phyloP scores from a whole-genome alignment of 2,797 vertebrate species.

The Dallia pectoralis region DNA sequence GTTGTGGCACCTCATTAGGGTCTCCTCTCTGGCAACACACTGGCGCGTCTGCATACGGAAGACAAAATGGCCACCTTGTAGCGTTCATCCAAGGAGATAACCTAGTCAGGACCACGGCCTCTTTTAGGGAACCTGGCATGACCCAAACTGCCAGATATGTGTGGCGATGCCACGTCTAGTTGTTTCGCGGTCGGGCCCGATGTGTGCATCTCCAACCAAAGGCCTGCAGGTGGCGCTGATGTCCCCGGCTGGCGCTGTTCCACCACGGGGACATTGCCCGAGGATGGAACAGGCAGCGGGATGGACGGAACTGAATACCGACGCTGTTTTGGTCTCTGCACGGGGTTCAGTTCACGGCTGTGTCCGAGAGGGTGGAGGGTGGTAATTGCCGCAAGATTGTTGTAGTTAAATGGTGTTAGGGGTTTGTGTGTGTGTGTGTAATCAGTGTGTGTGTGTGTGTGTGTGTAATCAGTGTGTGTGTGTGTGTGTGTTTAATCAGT shows the following conservation, averaged over 20 bases:
- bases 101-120: too few relatives aligned
- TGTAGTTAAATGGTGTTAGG: constrained; percentile 30
- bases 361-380: constrained; percentile 13
- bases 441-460: constrained; percentile 5
- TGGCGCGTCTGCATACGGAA: too few relatives aligned
- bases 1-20: too few relatives aligned
- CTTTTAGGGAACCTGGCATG: too few relatives aligned
- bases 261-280: neutral
- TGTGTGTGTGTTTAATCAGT: neutral
- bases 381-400: constrained; percentile 49
- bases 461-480: neutral
- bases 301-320: neutral
- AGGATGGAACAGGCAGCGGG: neutral
- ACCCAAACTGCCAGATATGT: too few relatives aligned
- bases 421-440: constrained; percentile 14
- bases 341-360: constrained; percentile 10
- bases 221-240: neutral
- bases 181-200: neutral
- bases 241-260: neutral
- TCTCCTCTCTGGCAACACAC: too few relatives aligned
- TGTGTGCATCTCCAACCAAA: neutral
- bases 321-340: neutral
- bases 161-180: neutral
- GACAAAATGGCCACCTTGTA: too few relatives aligned
- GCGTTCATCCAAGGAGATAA: too few relatives aligned